phyloP scores from a whole-genome alignment of 2,888 invertebrate species.

The Willowsia nigromaculata region DNA sequence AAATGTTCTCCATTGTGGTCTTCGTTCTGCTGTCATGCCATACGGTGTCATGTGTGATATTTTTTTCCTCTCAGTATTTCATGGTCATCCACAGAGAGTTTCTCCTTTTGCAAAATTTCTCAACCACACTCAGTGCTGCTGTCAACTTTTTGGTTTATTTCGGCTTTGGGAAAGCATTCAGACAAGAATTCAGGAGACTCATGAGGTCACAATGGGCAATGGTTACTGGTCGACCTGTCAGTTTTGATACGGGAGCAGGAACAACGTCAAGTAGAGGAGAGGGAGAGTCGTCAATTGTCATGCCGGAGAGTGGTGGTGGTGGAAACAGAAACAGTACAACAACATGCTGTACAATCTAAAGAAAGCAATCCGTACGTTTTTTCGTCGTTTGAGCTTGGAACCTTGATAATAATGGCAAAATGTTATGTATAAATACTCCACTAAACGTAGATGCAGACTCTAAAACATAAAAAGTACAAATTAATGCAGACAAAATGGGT shows the following conservation, averaged over 20 bases:
- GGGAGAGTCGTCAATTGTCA: neutral
- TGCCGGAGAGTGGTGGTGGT: neutral
- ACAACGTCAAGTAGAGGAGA: neutral
- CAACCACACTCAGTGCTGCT: conserved; percentile 35
- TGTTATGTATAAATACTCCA: too few relatives aligned
- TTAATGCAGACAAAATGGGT: too few relatives aligned
- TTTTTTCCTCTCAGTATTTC: conserved; percentile 4
- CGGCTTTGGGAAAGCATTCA: conserved; percentile 27
- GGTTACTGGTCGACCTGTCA: neutral
- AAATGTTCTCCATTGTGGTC: conserved; percentile 55
- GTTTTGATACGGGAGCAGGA: neutral
- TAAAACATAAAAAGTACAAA: too few relatives aligned
- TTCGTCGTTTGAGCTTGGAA: too few relatives aligned
- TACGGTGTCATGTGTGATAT: conserved; percentile 31
- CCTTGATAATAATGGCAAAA: too few relatives aligned
- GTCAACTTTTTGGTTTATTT: conserved; percentile 52
- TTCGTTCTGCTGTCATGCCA: conserved; percentile 37
- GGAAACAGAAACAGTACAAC: neutral
- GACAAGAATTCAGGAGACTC: conserved; percentile 5
- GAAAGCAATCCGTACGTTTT: neutral
- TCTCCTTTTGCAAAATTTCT: conserved; percentile 24
- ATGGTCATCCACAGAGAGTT: conserved; percentile 9
- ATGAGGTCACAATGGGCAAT: neutral
- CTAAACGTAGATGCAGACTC: too few relatives aligned
- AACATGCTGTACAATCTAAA: neutral